These are phyloP conservation scores for Pampus argenteus DNA, from an alignment of 2,797 vertebrate species.

Conservation along the genomic window DNA sequence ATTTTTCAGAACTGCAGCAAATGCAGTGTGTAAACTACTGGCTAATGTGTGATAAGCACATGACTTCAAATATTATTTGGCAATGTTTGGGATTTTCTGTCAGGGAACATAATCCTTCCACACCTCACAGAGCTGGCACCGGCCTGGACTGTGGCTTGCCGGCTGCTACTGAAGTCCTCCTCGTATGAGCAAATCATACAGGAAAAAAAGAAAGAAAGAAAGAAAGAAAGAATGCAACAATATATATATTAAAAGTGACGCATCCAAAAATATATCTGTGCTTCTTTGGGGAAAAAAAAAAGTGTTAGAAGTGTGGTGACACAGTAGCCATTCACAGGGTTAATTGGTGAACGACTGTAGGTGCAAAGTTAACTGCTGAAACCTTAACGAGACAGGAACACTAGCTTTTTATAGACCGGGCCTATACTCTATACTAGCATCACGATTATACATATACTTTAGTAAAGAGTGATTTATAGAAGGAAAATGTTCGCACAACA, in stretches of 20 bases:
- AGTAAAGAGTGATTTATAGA: too few species aligned
- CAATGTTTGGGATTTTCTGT: conserved; percentile 46
- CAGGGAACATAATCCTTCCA: conserved; percentile 32
- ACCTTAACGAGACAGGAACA: neutral
- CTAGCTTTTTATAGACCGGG: neutral
- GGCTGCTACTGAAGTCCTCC: neutral
- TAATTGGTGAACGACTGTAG: neutral
- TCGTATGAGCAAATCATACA: neutral
- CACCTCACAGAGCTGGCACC: conserved; percentile 23
- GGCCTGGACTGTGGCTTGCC: neutral
- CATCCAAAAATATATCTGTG: too few species aligned
- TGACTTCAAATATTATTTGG: conserved; percentile 44
- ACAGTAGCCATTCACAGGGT: neutral
- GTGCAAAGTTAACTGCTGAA: neutral
- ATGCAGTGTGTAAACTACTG: conserved; percentile 42
- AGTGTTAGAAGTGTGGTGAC: neutral
- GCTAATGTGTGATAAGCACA: conserved; percentile 51
- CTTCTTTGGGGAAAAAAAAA: too few species aligned
- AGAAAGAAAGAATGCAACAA: conserved; percentile 25
- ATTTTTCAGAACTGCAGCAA: conserved; percentile 17
- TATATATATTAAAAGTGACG: neutral
- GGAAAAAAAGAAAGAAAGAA: too few species aligned
- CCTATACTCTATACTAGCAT: too few species aligned
- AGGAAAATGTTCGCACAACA: too few species aligned
- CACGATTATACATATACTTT: too few species aligned